Evolutionary conservation across 2,888 invertebrate species (phyloP).

Genomic region (Tipula helvola): DNA sequence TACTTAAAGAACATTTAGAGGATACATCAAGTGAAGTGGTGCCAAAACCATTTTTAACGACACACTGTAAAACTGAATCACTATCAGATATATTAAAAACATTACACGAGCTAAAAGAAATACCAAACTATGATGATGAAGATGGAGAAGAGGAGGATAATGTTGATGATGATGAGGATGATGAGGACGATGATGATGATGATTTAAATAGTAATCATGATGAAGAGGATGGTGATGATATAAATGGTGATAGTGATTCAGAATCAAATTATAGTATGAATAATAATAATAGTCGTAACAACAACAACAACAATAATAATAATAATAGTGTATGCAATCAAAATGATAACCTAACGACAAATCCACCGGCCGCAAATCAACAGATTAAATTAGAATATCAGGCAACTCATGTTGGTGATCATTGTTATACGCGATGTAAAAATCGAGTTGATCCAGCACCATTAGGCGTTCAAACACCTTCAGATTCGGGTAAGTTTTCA

Average conservation of each 20-base stretch:
- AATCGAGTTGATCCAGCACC: conserved; percentile 43
- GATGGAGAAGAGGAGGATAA: not conserved
- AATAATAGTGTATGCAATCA: conserved; percentile 17
- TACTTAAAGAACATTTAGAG: conserved; percentile 28
- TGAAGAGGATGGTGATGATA: not conserved
- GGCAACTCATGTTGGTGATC: conserved; percentile 38
- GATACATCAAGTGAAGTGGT: conserved; percentile 24
- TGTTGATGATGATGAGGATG: conserved; percentile 16
- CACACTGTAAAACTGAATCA: not conserved
- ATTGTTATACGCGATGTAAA: conserved; percentile 56
- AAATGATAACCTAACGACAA: not conserved
- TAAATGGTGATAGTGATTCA: conserved; percentile 16
- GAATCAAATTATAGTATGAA: conserved; percentile 18
- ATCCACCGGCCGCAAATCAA: not conserved
- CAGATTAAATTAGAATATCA: conserved; percentile 11
- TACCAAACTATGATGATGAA: not conserved
- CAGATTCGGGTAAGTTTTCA: conserved; percentile 67
- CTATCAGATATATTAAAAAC: not conserved
- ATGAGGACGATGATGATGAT: conserved; percentile 8
- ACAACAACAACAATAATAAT: conserved; percentile 18
- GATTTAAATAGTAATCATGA: not conserved
- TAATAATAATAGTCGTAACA: conserved; percentile 18
- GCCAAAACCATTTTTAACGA: not conserved
- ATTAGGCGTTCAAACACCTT: conserved; percentile 74
- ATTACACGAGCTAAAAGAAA: not conserved